These are phyloP conservation scores for Semnornis frantzii DNA, from an alignment of 2,113 vertebrate species.

Conservation along the genomic window DNA sequence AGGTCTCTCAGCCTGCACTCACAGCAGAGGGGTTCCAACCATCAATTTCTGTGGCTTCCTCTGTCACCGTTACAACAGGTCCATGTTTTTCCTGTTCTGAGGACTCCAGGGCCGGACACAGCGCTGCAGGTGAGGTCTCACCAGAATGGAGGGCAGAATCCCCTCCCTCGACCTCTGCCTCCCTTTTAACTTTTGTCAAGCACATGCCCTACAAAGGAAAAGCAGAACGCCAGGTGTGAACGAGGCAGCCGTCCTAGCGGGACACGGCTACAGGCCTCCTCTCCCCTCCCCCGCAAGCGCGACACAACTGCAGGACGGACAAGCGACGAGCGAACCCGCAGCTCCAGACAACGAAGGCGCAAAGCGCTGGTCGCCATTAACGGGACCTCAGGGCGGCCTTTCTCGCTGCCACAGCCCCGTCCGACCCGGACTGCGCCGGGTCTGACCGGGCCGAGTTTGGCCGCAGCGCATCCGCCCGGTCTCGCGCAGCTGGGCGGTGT, in stretches of 20 bases:
- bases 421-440: too few relatives aligned
- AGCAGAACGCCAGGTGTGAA: fast-evolving
- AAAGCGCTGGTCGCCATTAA: neutral
- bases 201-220: fast-evolving
- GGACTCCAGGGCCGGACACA: neutral
- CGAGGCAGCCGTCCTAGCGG: too few relatives aligned
- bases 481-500: conserved; percentile 71
- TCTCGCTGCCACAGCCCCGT: neutral
- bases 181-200: neutral
- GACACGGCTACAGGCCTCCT: neutral
- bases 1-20: neutral
- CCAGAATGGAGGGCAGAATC: neutral
- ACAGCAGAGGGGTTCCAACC: too few relatives aligned
- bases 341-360: neutral
- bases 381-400: neutral
- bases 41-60: too few relatives aligned
- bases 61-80: neutral
- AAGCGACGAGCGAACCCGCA: neutral
- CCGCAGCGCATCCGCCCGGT: neutral
- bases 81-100: neutral
- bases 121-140: neutral
- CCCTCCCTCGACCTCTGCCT: neutral
- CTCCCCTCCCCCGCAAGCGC: neutral
- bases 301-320: neutral
- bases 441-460: fast-evolving